phyloP scores from a whole-genome alignment of 2,888 invertebrate genomes.

The Himalopsyche tibetana region DNA sequence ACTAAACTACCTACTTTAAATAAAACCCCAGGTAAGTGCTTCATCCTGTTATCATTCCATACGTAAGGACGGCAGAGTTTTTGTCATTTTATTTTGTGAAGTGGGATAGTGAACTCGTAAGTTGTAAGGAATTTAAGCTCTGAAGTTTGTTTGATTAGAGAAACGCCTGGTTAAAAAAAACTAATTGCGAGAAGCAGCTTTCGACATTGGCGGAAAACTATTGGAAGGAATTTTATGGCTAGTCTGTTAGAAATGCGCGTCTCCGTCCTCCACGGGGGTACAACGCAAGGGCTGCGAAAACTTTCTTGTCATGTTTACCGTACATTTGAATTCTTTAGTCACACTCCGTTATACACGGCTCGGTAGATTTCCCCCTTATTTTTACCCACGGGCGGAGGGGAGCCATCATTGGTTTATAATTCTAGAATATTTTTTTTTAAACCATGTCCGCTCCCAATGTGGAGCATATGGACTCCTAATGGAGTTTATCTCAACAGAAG shows the following conservation, averaged over 20 bases:
- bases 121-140: not conserved
- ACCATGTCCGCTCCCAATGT: too few species aligned
- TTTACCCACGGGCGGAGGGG: too few species aligned
- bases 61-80: not conserved
- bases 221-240: not conserved
- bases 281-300: not conserved
- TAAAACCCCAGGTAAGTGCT: not conserved
- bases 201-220: not conserved
- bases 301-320: not conserved
- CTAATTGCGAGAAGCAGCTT: not conserved
- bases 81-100: not conserved
- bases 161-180: not conserved
- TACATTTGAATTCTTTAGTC: too few species aligned
- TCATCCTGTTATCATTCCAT: not conserved
- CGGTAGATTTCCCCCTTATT: too few species aligned
- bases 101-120: not conserved
- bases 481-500: too few species aligned
- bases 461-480: too few species aligned
- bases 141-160: slow-evolving; percentile 26
- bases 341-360: too few species aligned
- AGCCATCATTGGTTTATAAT: too few species aligned
- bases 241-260: not conserved
- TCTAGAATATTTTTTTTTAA: too few species aligned
- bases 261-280: not conserved
- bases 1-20: not conserved